Evolutionary conservation across 2,113 vertebrate genomes (phyloP), one percentile per base, ranked within the genome.

Genomic region (Paratilapia polleni): DNA sequence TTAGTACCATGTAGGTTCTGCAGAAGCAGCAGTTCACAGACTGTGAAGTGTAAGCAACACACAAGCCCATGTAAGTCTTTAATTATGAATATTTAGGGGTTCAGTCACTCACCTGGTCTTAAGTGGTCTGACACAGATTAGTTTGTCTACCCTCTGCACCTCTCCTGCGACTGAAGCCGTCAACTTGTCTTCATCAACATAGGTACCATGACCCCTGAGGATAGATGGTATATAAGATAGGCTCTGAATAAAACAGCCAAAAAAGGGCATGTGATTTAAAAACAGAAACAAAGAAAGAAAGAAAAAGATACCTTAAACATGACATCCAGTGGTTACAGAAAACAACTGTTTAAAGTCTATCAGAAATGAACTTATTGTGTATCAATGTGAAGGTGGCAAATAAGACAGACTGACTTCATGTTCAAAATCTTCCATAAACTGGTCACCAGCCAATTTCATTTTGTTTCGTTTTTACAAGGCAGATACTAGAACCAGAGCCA

Each of bases 121-220:
- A 70, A 99, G 93, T 19, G 98, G 97, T 85, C 94, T 96, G 52
- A 99, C 98, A 38, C 98, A 99, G 88, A 99, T 97, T 74, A 99
- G 88, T 86, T 99, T 99, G 94, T 99, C 98, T 7, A 99, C 98
- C 82, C 97, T 95, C 92, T 99, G 97, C 79, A 99, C 98, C 2
- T 96, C 96, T 38, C 98, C 98, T 17, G 98, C 98, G 52, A 99
- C 98, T 2, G 98, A 99, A 0, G 98, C 98, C 0, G 98, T 95
- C 12, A 99, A 95, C 66, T 97, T 98, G 31, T 99, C 98, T 0
- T 98, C 97, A n/a, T 97, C 97, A 92, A 99, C 96, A 36, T 98
- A 99, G 0, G 98, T 99, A 1, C 98, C 98, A 88, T 99, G 98
- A 52, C 98, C 98, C 83, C 98, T 99, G 84, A 2, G 43, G 3